Base-by-base conservation (phyloP, 2,113 vertebrate species). In the Microcebus ravelobensis region DNA sequence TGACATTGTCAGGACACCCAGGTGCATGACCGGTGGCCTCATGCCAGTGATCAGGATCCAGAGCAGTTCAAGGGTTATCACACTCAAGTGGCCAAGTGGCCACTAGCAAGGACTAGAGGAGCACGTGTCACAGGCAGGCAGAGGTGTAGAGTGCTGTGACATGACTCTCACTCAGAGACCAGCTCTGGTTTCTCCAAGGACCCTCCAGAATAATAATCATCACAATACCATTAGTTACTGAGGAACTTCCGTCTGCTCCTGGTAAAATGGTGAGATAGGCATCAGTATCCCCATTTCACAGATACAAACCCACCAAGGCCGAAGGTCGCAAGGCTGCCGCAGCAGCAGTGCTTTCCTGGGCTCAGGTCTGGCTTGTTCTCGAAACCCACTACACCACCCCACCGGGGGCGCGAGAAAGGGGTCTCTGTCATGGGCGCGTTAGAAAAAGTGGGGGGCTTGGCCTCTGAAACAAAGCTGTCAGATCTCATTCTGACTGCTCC, bases 51-150 rank as follows among this genome's bases (percentile, higher is more conserved):
- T 29, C 25, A 10, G n/a, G 34, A 21, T 42, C 3, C 1, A 61
- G 85, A 73, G 17, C 0, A 17, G 45, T 42, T 34, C 3, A 1
- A 17, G 39, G 34, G 8, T 48, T 8, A 5, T 61, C 27, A 15
- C 6, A 45, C 2, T 67, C 14, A 0, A 6, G 0, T 31, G 10
- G 20, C 2, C 2, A 5, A 5, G 1, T 13, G 8, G 48, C 57
- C 45, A 18, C 42, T 23, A 8, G 23, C 63, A 52, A 77, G 31
- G 34, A 6, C 21, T 57, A 21, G 34, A 83, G 45, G 8, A 74
- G 11, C n/a, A 25, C 6, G 5, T 7, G 5, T 81, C 55, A 82
- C 52, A 42, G 31, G 45, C 0, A 13, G 29, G 17, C 29, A 14
- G 21, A 42, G 23, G 23, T 11, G 50, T 2, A 55, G 61, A 48